These are phyloP conservation scores for Monomorium pharaonis DNA, from an alignment of 1,140 invertebrate genomes.

Conservation along the genomic window DNA sequence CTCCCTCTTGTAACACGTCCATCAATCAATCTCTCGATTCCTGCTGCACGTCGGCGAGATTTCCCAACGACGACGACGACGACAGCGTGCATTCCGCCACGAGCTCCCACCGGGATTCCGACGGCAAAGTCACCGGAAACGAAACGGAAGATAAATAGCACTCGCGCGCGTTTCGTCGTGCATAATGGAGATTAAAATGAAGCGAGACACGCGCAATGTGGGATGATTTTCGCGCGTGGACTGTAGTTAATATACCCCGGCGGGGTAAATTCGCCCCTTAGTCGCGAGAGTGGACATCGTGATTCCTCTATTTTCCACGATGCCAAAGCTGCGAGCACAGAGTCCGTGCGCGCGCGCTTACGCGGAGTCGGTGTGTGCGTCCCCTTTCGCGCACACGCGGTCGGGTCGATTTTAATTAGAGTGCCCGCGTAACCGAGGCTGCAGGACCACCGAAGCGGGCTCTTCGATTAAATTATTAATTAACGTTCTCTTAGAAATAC, in stretches of 20 bases:
- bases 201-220: not conserved
- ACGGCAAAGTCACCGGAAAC: not conserved
- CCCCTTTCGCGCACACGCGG: not conserved
- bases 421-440: constrained; percentile 60
- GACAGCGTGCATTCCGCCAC: not conserved
- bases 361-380: not conserved
- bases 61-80: not conserved
- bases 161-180: not conserved
- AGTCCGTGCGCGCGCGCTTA: too few species aligned
- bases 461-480: constrained; percentile 85
- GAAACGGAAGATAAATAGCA: constrained; percentile 34
- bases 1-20: not conserved
- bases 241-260: not conserved
- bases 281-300: constrained; percentile 17
- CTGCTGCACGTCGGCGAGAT: not conserved
- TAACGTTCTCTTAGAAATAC: constrained; percentile 83
- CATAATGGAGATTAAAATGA: constrained; percentile 29
- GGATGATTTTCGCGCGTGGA: not conserved
- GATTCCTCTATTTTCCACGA: constrained; percentile 43
- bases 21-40: constrained; percentile 33
- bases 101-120: not conserved
- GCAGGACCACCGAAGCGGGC: constrained; percentile 77
- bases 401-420: constrained; percentile 79
- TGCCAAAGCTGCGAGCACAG: not conserved
- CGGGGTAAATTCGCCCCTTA: not conserved